Evolutionary conservation across 1,140 invertebrate species (phyloP).

Genomic region (Mercenaria mercenaria): DNA sequence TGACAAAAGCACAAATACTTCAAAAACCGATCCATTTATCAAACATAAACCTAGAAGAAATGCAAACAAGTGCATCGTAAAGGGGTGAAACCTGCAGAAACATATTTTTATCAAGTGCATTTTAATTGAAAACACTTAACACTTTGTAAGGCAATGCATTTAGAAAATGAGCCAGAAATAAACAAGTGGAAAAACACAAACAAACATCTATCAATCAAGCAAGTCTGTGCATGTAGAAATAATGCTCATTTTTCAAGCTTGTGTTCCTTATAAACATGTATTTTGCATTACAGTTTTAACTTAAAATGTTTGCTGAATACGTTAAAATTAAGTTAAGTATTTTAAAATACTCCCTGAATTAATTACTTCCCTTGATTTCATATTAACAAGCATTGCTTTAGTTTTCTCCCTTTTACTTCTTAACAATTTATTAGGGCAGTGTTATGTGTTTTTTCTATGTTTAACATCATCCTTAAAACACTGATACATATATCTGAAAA

Average conservation of each 20-base stretch:
- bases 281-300: background rate
- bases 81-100: conserved; percentile 20
- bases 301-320: background rate
- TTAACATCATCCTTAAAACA: too few relatives aligned
- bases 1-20: conserved; percentile 43
- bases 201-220: background rate
- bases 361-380: background rate
- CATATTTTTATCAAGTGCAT: background rate
- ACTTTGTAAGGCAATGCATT: background rate
- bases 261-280: background rate
- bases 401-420: conserved; percentile 2
- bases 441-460: too few relatives aligned
- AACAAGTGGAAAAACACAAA: background rate
- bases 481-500: too few relatives aligned
- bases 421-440: too few relatives aligned
- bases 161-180: background rate
- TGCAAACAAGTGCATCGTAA: background rate
- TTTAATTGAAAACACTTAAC: conserved; percentile 17
- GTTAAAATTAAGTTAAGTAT: too few relatives aligned
- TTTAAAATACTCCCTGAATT: too few relatives aligned
- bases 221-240: background rate
- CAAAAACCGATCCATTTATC: conserved; percentile 57
- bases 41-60: conserved; percentile 15
- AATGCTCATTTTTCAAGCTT: background rate
- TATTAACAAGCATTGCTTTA: background rate